Evolutionary conservation across 2,113 vertebrate species (phyloP).

Genomic region (Clupea harengus): DNA sequence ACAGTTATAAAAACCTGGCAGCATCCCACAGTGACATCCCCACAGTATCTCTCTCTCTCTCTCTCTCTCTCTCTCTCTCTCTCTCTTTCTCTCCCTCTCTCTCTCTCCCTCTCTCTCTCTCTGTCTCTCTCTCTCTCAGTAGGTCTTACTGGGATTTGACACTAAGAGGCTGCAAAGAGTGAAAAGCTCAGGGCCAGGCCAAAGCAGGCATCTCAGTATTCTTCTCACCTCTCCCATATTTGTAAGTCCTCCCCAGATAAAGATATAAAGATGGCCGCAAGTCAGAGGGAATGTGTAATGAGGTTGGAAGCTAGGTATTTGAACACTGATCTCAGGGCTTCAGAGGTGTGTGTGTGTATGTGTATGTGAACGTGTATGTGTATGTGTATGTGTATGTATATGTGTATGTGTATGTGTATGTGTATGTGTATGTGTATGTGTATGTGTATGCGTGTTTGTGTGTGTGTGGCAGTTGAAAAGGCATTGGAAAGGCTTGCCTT

Average conservation of each 20-base stretch:
- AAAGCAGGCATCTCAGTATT: not conserved
- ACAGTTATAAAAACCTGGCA: no score
- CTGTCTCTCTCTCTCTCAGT: not conserved
- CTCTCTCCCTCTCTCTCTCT: not conserved
- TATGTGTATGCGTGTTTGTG: not conserved
- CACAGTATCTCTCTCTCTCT: not conserved
- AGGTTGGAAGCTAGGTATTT: not conserved
- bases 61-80: not conserved
- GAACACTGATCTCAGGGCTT: not conserved
- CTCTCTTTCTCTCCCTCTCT: not conserved
- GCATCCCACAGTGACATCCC: no score
- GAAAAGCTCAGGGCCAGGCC: not conserved
- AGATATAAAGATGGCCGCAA: not conserved
- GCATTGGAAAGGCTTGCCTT: not conserved
- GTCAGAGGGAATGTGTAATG: conserved; percentile 8
- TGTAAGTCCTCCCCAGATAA: not conserved
- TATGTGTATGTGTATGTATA: not conserved
- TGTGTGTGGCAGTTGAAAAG: not conserved
- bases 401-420: conserved; percentile 11
- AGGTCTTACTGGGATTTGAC: not conserved
- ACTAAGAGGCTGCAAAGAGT: not conserved
- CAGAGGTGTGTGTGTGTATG: not conserved
- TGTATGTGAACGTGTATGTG: not conserved
- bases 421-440: conserved; percentile 1
- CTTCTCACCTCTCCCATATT: not conserved